Conservation (phyloP, 30 jellyfish, hydroid and myxozoan species). For the Hydra vulgaris region DNA sequence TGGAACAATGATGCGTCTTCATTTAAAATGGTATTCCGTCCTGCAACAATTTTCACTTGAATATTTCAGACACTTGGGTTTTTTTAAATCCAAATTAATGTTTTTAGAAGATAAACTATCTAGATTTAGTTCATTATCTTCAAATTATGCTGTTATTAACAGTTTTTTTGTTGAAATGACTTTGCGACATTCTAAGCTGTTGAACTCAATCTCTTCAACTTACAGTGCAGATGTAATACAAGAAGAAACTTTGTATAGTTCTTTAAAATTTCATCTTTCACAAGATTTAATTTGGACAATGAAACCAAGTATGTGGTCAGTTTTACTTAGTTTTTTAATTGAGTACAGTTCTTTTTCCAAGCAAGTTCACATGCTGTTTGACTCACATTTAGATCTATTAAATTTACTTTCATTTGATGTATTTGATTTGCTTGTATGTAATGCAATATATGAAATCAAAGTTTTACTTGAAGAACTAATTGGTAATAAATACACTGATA, state of each 20-base stretch:
- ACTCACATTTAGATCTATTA: slow-evolving; percentile 2
- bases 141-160: neutral
- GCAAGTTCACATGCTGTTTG: neutral
- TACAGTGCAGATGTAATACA: neutral
- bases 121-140: neutral
- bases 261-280: neutral
- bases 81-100: neutral
- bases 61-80: neutral
- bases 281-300: neutral
- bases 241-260: neutral
- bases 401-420: neutral
- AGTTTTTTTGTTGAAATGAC: neutral
- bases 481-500: neutral
- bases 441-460: slow-evolving; percentile 14
- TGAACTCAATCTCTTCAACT: neutral
- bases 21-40: neutral
- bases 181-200: neutral
- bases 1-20: neutral
- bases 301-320: neutral
- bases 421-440: slow-evolving; percentile 3
- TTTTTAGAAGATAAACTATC: neutral
- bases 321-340: neutral
- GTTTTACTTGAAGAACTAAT: neutral
- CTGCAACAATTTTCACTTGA: neutral
- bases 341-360: neutral